phyloP scores from a whole-genome alignment of 2,797 vertebrate genomes.

The Mallotus villosus region DNA sequence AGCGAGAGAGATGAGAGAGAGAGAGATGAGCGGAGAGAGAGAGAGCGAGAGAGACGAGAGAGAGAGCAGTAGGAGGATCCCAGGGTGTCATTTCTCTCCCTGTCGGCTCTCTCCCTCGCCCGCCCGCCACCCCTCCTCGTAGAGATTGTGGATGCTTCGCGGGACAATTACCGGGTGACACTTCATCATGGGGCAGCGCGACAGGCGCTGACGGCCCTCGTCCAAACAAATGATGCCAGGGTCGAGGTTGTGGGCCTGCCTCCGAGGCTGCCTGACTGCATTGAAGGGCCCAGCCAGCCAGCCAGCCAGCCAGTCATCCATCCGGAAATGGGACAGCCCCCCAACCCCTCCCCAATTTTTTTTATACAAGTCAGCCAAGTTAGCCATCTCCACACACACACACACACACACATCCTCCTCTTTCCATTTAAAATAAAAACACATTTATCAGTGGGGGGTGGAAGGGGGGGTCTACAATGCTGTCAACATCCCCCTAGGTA shows the following conservation, averaged over 20 bases:
- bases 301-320: too few species aligned
- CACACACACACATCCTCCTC: slow-evolving; percentile 46
- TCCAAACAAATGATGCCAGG: slow-evolving; percentile 80
- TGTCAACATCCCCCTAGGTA: slow-evolving; percentile 64
- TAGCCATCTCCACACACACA: background rate
- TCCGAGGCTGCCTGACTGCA: slow-evolving; percentile 62
- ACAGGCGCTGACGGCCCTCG: slow-evolving; percentile 77
- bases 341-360: too few species aligned
- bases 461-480: slow-evolving; percentile 55
- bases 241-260: slow-evolving; percentile 75
- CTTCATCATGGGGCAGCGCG: slow-evolving; percentile 74
- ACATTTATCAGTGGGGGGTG: slow-evolving; percentile 68
- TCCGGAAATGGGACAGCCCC: background rate
- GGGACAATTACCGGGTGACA: slow-evolving; percentile 78
- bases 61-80: slow-evolving; percentile 44
- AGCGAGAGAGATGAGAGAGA: background rate
- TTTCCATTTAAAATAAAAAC: slow-evolving; percentile 64
- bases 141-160: slow-evolving; percentile 74
- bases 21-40: too few species aligned
- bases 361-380: slow-evolving; percentile 30
- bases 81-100: slow-evolving; percentile 72
- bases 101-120: slow-evolving; percentile 65
- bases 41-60: background rate
- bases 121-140: slow-evolving; percentile 2
- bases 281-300: too few species aligned